Evolutionary conservation across 2,797 vertebrate genomes (phyloP).

Genomic region (Hypotaenidia philippensis): DNA sequence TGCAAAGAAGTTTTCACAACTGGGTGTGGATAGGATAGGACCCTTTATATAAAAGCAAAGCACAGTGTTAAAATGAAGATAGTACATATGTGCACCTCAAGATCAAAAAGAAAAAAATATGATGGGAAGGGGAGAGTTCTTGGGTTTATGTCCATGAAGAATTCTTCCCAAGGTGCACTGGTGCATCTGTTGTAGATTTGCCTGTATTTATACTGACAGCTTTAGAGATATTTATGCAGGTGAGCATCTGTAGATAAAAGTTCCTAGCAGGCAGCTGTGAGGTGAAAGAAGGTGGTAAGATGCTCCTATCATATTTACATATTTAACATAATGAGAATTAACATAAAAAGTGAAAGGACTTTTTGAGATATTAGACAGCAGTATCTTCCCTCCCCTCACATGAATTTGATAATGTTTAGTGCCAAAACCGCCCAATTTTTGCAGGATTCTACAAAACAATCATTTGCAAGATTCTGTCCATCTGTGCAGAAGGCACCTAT

Average conservation of each 20-base stretch:
- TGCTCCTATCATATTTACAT: background rate
- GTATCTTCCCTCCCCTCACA: background rate
- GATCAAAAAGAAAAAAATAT: conserved; percentile 48
- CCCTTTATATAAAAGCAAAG: background rate
- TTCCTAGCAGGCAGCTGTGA: background rate
- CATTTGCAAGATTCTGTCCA: background rate
- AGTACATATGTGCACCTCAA: background rate
- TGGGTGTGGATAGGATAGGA: background rate
- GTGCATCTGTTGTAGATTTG: background rate
- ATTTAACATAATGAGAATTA: background rate
- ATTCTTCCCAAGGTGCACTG: background rate
- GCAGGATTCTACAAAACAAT: background rate
- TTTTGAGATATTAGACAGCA: background rate
- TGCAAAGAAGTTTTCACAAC: background rate
- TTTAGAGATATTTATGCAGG: conserved; percentile 24
- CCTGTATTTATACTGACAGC: background rate
- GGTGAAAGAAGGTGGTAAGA: background rate
- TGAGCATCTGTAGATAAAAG: conserved; percentile 33
- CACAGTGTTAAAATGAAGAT: background rate
- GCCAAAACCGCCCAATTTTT: background rate
- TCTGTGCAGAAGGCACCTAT: background rate
- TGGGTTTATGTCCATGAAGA: conserved; percentile 10
- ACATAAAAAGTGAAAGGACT: background rate
- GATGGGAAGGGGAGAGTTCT: background rate
- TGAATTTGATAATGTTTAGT: background rate